Conservation (phyloP, 2,888 invertebrate genomes). For the Trachelus tabidus region DNA sequence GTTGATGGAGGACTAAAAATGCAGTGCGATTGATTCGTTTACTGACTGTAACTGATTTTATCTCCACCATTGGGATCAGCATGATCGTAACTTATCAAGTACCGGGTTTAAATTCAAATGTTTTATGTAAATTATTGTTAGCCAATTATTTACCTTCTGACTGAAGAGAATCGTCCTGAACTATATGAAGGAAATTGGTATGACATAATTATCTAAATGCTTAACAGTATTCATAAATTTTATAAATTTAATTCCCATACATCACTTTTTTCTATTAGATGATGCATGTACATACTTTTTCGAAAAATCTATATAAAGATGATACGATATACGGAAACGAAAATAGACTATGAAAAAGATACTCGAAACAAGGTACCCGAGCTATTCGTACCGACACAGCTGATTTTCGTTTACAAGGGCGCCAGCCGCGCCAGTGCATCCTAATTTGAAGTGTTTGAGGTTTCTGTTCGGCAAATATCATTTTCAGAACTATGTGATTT, state of each 20-base stretch:
- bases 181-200: not conserved
- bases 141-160: not conserved
- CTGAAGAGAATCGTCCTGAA: not conserved
- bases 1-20: not conserved
- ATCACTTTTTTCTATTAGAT: not conserved
- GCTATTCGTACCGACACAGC: no score
- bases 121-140: not conserved
- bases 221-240: not conserved
- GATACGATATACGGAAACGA: no score
- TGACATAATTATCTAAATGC: not conserved
- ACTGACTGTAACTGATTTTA: not conserved
- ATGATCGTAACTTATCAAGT: not conserved
- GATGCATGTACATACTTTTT: not conserved
- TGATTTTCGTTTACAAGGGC: no score
- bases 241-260: not conserved
- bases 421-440: no score
- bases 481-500: not conserved
- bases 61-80: not conserved
- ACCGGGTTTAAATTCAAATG: not conserved
- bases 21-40: not conserved
- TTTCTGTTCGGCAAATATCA: not conserved
- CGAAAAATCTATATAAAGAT: no score
- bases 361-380: no score
- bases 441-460: no score
- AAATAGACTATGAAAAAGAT: no score